phyloP scores from a whole-genome alignment of 37 sponge, comb jelly and placozoan species.

The Ianthella basta region DNA sequence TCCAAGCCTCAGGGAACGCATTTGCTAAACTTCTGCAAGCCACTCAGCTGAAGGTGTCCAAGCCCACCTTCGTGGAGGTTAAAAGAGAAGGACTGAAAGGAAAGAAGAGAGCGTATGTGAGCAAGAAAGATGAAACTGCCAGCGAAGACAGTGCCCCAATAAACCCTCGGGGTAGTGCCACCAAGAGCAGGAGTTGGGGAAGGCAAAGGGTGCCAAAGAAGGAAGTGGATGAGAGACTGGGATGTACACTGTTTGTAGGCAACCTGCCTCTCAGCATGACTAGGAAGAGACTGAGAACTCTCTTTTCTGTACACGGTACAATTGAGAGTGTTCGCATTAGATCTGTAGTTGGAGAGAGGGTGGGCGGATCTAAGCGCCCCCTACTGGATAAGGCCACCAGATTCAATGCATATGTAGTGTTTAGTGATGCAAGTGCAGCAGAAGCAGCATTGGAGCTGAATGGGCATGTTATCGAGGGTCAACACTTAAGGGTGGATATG shows the following conservation, averaged over 20 bases:
- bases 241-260: slow-evolving; percentile 80
- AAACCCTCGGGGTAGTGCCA: background rate
- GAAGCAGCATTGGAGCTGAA: slow-evolving; percentile 47
- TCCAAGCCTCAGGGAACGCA: background rate
- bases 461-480: slow-evolving; percentile 49
- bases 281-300: slow-evolving; percentile 49
- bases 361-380: slow-evolving; percentile 7
- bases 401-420: slow-evolving; percentile 76
- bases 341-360: slow-evolving; percentile 47
- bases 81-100: too few relatives aligned
- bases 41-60: background rate
- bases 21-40: background rate
- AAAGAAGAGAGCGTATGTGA: too few relatives aligned
- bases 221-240: slow-evolving; percentile 38
- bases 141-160: too few relatives aligned
- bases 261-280: slow-evolving; percentile 58
- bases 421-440: slow-evolving; percentile 36
- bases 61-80: slow-evolving; percentile 1
- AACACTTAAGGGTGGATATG: slow-evolving; percentile 73
- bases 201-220: background rate
- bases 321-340: slow-evolving; percentile 72
- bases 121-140: too few relatives aligned
- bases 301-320: slow-evolving; percentile 58
- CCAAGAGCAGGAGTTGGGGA: too few relatives aligned
- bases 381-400: slow-evolving; percentile 40